phyloP scores from a whole-genome alignment of 2,888 invertebrate genomes.

The Geotrupes spiniger region DNA sequence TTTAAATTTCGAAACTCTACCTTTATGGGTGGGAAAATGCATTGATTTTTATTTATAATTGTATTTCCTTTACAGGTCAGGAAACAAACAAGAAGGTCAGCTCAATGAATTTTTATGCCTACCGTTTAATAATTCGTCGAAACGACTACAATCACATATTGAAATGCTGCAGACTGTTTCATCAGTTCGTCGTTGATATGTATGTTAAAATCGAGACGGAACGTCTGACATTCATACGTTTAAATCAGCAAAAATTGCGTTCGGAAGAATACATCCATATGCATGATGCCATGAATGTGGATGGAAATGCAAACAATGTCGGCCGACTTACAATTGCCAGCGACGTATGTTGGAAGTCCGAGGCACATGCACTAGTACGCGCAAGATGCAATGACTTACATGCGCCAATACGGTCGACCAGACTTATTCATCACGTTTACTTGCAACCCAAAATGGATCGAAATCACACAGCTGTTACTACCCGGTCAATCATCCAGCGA shows the following conservation, averaged over 20 bases:
- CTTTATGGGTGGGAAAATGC: no score
- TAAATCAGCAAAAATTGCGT: slow-evolving; percentile 38
- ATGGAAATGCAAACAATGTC: slow-evolving; percentile 32
- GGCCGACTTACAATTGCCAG: no score
- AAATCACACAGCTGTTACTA: slow-evolving; percentile 25
- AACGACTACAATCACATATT: slow-evolving; percentile 33
- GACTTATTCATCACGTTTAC: slow-evolving; percentile 39
- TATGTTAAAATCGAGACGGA: slow-evolving; percentile 45
- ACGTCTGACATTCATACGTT: slow-evolving; percentile 37
- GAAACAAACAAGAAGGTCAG: slow-evolving; percentile 33
- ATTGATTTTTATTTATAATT: no score
- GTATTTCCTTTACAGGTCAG: no score
- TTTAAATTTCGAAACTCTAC: no score
- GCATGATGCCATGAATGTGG: slow-evolving; percentile 35
- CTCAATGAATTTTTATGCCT: slow-evolving; percentile 31
- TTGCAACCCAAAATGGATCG: slow-evolving; percentile 36
- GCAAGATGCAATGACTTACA: slow-evolving; percentile 40
- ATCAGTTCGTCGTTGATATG: slow-evolving; percentile 45
- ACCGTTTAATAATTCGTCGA: slow-evolving; percentile 35
- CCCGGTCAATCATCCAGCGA: slow-evolving; percentile 17
- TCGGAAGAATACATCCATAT: slow-evolving; percentile 39
- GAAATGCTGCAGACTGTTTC: slow-evolving; percentile 27
- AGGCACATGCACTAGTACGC: slow-evolving; percentile 38
- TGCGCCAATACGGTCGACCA: slow-evolving; percentile 39
- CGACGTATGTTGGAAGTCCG: slow-evolving; percentile 35